Conservation (phyloP, 2,797 vertebrate species). For the Falco cherrug region DNA sequence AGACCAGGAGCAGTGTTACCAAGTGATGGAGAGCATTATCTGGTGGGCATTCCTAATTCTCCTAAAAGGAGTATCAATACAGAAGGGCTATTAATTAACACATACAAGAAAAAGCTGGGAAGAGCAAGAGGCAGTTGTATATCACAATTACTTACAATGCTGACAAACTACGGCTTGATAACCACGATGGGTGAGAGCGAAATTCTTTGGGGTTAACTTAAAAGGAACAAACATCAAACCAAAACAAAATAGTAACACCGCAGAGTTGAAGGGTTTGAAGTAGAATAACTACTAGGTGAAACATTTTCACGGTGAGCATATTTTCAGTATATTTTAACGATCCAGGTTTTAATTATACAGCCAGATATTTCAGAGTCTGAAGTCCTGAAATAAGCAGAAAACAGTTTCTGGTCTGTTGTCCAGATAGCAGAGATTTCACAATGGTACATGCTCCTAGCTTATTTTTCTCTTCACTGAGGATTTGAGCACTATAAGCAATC, state of each 20-base stretch:
- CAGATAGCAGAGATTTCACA: neutral
- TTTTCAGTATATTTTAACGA: neutral
- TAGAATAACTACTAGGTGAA: neutral
- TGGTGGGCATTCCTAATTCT: neutral
- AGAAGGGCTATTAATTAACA: neutral
- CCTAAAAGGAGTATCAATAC: neutral
- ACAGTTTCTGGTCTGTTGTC: neutral
- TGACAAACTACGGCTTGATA: neutral
- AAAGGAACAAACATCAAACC: slow-evolving; percentile 5
- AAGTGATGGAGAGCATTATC: neutral
- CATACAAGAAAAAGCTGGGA: neutral
- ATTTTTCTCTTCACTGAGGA: neutral
- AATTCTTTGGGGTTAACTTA: slow-evolving; percentile 29
- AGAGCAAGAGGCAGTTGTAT: neutral
- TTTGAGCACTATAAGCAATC: neutral
- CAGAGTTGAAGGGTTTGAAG: neutral
- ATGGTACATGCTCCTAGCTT: neutral
- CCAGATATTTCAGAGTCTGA: neutral
- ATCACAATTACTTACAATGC: neutral
- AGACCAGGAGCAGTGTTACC: neutral
- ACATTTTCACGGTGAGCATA: neutral
- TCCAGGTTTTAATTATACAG: neutral
- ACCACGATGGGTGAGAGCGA: neutral
- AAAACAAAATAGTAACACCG: neutral
- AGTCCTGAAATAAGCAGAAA: neutral